Evolutionary conservation across 2,113 vertebrate species (phyloP).

Genomic region (Pluvianellus socialis): DNA sequence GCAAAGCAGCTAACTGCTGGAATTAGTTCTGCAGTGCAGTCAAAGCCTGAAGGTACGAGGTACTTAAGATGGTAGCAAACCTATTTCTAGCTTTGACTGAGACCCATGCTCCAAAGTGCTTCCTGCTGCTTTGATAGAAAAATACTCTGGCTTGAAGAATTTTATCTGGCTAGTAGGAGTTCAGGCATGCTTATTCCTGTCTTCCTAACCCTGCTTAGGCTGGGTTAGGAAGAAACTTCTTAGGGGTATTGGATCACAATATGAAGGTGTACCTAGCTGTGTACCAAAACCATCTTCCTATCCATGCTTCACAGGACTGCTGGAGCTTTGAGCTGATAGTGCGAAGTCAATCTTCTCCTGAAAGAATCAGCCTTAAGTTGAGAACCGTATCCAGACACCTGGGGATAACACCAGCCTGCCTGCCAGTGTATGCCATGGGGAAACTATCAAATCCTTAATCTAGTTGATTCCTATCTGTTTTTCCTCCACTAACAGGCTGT

Average conservation of each 20-base stretch:
- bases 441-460: background rate
- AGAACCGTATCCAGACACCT: background rate
- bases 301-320: background rate
- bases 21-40: background rate
- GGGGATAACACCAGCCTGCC: background rate
- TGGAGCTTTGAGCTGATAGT: background rate
- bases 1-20: background rate
- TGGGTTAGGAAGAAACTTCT: background rate
- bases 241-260: background rate
- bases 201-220: background rate
- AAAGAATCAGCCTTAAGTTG: background rate
- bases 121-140: background rate
- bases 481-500: conserved; percentile 72
- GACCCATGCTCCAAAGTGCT: background rate
- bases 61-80: background rate
- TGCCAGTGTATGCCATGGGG: background rate
- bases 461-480: background rate
- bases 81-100: background rate
- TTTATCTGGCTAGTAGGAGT: background rate
- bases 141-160: background rate
- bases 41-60: background rate
- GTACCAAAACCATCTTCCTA: background rate
- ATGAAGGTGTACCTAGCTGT: background rate
- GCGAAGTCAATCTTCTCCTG: background rate
- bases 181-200: background rate